Evolutionary conservation across 1,140 invertebrate genomes (phyloP).

Genomic region (Andricus grossulariae): DNA sequence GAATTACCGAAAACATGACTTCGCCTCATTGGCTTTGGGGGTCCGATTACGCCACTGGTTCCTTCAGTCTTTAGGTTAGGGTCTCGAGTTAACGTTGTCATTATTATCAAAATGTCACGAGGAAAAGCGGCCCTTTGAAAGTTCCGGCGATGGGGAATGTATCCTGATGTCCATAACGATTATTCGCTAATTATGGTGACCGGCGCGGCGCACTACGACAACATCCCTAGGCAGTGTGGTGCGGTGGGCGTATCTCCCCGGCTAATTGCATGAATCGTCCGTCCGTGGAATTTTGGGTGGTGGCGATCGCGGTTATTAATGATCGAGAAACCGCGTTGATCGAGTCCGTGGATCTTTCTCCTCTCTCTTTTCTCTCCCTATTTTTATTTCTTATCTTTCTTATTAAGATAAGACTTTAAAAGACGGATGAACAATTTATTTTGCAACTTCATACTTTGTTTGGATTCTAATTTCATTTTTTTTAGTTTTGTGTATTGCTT

Average conservation of each 20-base stretch:
- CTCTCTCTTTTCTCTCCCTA: conserved; percentile 42
- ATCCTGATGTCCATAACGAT: conserved; percentile 54
- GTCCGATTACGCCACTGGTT: conserved; percentile 1
- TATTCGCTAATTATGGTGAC: conserved; percentile 69
- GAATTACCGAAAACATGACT: conserved; percentile 13
- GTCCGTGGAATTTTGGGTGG: conserved; percentile 64
- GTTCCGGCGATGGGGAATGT: conserved; percentile 34
- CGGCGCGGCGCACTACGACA: conserved; percentile 57
- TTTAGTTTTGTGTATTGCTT: too few relatives aligned
- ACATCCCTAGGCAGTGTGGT: conserved; percentile 54
- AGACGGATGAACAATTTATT: neutral
- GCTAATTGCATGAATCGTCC: conserved; percentile 68
- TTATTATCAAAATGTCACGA: conserved; percentile 17
- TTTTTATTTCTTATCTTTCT: conserved; percentile 24
- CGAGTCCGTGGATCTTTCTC: conserved; percentile 52
- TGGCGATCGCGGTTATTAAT: conserved; percentile 67
- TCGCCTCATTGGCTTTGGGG: neutral
- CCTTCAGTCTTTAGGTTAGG: neutral
- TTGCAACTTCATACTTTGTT: too few relatives aligned
- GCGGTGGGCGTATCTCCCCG: conserved; percentile 49
- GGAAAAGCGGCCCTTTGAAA: conserved; percentile 39
- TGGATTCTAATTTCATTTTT: too few relatives aligned
- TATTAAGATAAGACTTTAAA: neutral
- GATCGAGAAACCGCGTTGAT: conserved; percentile 57
- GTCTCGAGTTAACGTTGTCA: neutral